Evolutionary conservation across 2,888 invertebrate species (phyloP), one percentile per base, ranked within the genome.

Genomic region (Xylophagus ater): DNA sequence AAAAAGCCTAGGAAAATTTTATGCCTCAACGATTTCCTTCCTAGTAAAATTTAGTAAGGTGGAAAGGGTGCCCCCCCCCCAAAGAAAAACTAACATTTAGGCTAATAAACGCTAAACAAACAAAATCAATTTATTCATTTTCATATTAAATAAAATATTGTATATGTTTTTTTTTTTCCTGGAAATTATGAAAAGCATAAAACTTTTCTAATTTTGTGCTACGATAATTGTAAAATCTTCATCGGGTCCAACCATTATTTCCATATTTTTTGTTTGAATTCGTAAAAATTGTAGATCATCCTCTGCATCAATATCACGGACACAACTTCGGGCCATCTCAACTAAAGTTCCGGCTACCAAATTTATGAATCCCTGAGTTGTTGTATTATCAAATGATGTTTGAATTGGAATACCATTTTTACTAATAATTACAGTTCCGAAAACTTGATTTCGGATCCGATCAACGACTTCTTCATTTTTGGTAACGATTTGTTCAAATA

Each of bases 181-280:
- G n/a, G n/a, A n/a, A n/a, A n/a, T n/a, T n/a, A n/a, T n/a, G n/a
- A n/a, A n/a, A n/a, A n/a, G n/a, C n/a, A n/a, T n/a, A n/a, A n/a
- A n/a, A n/a, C 9, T 17, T 15, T 32, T n/a, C 15, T 33, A 34
- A 47, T 47, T 55, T 41, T 60, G 59, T 36, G 56, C 45, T 6
- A 59, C 60, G n/a, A 59, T 53, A 31, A 62, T 53, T 4, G 58
- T 62, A 42, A 62, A 62, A 3, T 56, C 49, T 1, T 53, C 49
- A 37, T 62, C 56, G 1, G 59, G 56, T 1, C 58, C 59, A 18
- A 63, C 51, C 8, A 62, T 49, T 43, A 55, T 59, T 42, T 62
- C 62, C 23, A 48, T 50, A 41, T 60, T 61, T 29, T 54, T 53
- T 7, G 63, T 60, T n/a, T 42, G 51, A n/a, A 62, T 52, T 4